Base-by-base conservation (phyloP, 1,140 invertebrate species). In the Vanessa tameamea region DNA sequence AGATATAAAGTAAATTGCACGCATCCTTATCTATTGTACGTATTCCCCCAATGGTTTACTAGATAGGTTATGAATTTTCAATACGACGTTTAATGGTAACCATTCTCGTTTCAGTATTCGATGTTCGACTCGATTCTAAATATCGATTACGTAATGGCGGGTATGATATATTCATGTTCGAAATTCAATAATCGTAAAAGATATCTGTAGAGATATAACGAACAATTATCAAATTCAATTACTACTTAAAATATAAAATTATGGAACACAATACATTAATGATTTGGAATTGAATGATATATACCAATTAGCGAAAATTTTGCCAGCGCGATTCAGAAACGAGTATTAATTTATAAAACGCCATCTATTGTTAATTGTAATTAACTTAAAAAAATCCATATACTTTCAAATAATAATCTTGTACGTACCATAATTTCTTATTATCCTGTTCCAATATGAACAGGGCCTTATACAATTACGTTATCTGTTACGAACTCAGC, bases 1-100 rank as follows among this genome's bases (percentile, higher is more conserved):
- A 73, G 70, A 78, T 78, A 79, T 80, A 82, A 82, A 80, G 79
- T 81, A 81, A 83, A 85, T 83, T 83, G 82, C 80, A 77, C 79
- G 81, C 82, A 78, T 78, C 76, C 73, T 79, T 82, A 83, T 85
- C 82, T 85, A 16, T 73, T 47, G 73, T 72, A 72, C 50, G 66
- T 74, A 69, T 74, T 63, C 78, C 68, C 78, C 72, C 64, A 76
- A 66, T 72, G 73, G 67, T 74, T 72, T 61, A 66, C 64, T 71
- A 23, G 64, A 47, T 78, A 75, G 80, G 76, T 85, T 85, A 82
- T 82, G 82, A 82, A 83, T 83, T 85, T 80, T 83, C 78, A 78
- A 77, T 78, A 76, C 73, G 75, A 80, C 70, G 55, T 73, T 57
- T 77, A 82, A 84, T 79, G 77, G 72, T 61, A 15, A 61, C 57